These are phyloP conservation scores for Oxyura jamaicensis DNA, from an alignment of 2,113 vertebrate species.

Conservation along the genomic window DNA sequence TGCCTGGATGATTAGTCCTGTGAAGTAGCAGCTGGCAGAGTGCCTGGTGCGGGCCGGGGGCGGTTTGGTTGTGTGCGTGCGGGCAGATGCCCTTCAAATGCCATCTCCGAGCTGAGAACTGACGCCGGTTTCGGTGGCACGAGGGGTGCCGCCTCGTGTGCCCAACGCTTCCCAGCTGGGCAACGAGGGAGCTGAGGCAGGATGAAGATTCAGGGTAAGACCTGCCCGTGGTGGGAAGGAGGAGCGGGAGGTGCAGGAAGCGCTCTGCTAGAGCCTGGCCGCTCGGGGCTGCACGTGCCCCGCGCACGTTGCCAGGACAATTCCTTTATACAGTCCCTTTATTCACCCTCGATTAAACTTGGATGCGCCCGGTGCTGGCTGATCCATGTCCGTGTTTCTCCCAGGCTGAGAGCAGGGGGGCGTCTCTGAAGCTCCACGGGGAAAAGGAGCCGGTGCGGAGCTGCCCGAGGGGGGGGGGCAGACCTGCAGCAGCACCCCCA, in stretches of 20 bases:
- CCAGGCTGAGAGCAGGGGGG: neutral
- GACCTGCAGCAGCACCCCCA: too few species aligned
- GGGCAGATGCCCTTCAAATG: too few species aligned
- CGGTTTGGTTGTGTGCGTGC: neutral
- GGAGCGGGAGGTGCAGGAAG: neutral
- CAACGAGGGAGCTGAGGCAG: neutral
- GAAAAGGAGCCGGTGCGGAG: neutral
- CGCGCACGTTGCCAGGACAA: neutral
- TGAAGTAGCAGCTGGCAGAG: accelerated
- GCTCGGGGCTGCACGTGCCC: neutral
- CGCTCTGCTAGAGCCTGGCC: too few species aligned
- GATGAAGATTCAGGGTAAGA: neutral
- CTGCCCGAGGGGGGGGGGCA: neutral
- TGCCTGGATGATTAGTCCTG: neutral
- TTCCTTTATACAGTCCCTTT: neutral
- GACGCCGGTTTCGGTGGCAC: neutral
- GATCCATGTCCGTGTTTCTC: accelerated
- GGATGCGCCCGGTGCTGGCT: neutral
- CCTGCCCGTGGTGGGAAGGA: neutral
- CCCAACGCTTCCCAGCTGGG: neutral
- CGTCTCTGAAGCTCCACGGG: neutral
- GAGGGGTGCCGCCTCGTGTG: neutral
- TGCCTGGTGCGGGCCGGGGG: neutral
- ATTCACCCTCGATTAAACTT: neutral
- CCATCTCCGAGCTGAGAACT: neutral